Evolutionary conservation across 2,888 invertebrate species (phyloP), one percentile per base, ranked within the genome.

Genomic region (Tupiocoris notatus): DNA sequence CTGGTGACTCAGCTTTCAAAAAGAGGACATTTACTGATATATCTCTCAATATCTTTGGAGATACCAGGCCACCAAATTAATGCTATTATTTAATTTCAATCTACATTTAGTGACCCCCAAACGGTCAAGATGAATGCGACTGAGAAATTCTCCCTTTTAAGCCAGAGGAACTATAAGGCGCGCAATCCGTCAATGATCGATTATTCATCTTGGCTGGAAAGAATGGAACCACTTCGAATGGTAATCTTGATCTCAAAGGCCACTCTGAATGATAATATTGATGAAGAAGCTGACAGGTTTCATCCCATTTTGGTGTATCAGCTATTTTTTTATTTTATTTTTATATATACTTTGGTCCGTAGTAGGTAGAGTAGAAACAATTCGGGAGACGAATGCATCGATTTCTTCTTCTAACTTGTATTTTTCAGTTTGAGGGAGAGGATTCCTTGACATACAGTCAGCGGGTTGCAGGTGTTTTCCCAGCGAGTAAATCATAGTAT

Each of bases 11-110:
- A 12, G 12, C 12, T 7, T 54, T 54, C 54, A 12, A 12, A 61
- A 7, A 9, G 17, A 12, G 62, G n/a, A 17, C 62, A 61, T 17
- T 17, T 9, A 7, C 12, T n/a, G 62, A 61, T 17, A 9, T 12
- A 9, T 17, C 20, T 7, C 62, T 61, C 12, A 17, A 61, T 61
- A 9, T 61, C 62, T 9, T n/a, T 17, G 7, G 62, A 61, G 7
- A 61, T 61, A 61, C 62, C 62, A 61, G 62, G 62, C 62, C 62
- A 61, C 62, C 62, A 61, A 18, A 61, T 17, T n/a, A 9, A n/a
- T n/a, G n/a, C n/a, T 61, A 9, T 18, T 7, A 9, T 17, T n/a
- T 12, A 17, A 9, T n/a, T 17, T 7, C 54, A 54, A 17, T 61
- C 62, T n/a, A 18, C 62, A 61, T 61, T 61, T 61, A 9, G 7